phyloP scores from a whole-genome alignment of 2,888 invertebrate species.

The Bellardia pandia region DNA sequence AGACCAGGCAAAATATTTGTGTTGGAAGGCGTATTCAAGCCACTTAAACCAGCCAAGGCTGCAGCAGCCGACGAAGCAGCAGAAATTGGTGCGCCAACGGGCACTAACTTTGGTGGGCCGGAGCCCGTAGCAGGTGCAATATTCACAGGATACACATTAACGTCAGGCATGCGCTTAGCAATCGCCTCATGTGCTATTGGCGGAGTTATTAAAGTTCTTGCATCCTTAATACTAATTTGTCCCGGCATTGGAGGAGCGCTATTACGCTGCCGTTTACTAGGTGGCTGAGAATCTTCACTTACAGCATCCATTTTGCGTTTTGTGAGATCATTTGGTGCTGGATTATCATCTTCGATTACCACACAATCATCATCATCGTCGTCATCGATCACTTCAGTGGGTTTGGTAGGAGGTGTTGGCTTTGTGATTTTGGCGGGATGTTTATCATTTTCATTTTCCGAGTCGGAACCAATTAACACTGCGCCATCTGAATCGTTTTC shows the following conservation, averaged over 20 bases:
- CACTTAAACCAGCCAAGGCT: constrained; percentile 73
- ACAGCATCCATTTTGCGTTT: constrained; percentile 85
- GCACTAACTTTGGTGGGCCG: constrained; percentile 79
- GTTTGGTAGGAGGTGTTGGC: constrained; percentile 45
- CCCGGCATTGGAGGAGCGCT: constrained; percentile 73
- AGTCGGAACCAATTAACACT: constrained; percentile 82
- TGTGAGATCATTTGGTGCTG: constrained; percentile 75
- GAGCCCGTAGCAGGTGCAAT: constrained; percentile 86
- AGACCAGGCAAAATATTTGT: constrained; percentile 91
- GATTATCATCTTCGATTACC: constrained; percentile 85
- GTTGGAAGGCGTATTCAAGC: constrained; percentile 80
- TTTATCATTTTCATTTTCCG: constrained; percentile 77
- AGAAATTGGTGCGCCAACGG: constrained; percentile 52
- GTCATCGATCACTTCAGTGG: constrained; percentile 73
- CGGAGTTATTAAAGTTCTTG: constrained; percentile 80
- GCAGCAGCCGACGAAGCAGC: constrained; percentile 76
- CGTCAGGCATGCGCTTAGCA: constrained; percentile 63
- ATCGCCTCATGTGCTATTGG: constrained; percentile 73
- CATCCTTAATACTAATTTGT: constrained; percentile 83
- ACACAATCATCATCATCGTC: constrained; percentile 85
- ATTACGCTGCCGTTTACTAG: constrained; percentile 80
- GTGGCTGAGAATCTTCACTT: constrained; percentile 84
- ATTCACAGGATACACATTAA: constrained; percentile 86
- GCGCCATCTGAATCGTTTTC: constrained; percentile 80
- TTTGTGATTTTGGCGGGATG: constrained; percentile 26